Base-by-base conservation (phyloP, 1,140 invertebrate genomes). In the Zophobas morio region DNA sequence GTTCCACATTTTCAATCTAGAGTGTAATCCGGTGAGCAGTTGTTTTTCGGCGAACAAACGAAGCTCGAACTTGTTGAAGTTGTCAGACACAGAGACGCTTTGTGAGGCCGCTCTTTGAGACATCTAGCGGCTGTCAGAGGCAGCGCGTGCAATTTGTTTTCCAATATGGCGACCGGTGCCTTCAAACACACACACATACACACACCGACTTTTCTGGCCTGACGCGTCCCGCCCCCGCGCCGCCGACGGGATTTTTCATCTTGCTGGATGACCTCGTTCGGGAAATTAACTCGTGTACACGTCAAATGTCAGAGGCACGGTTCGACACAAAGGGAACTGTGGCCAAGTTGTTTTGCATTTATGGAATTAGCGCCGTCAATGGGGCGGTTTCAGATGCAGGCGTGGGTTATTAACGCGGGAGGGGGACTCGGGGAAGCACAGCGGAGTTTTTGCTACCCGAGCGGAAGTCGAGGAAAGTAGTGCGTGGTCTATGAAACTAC, bases 91-190 rank as follows among this genome's bases (percentile, higher is more conserved):
- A 84, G 82, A 70, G 82, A 81, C 78, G 82, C 82, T 82, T 82
- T 84, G 82, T 82, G 82, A 84, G 81, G 76, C 79, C 80, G 81
- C 82, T 84, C 83, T 84, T 84, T 84, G 83, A 84, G 83, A 84
- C 83, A 84, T 84, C 83, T 83, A 84, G 82, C 81, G 81, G 81
- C 83, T 84, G 83, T 84, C 83, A 84, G 71, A 63, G 47, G 75
- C 83, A 84, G 78, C 74, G 78, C 78, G 79, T 81, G 81, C 83
- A 84, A 84, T 84, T 84, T 84, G 83, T 84, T 84, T 84, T 82
- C 82, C 82, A 84, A 84, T 83, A 84, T 84, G 83, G 83, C 83
- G 83, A 75, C 81, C 79, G 76, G 76, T 78, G 79, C 82, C 83
- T 84, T 84, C 80, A 82, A 82, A 83, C 79, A 78, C 81, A 82